Evolutionary conservation across 1,140 invertebrate species (phyloP), one percentile per base, ranked within the genome.

Genomic region (Tetramorium alpestre): DNA sequence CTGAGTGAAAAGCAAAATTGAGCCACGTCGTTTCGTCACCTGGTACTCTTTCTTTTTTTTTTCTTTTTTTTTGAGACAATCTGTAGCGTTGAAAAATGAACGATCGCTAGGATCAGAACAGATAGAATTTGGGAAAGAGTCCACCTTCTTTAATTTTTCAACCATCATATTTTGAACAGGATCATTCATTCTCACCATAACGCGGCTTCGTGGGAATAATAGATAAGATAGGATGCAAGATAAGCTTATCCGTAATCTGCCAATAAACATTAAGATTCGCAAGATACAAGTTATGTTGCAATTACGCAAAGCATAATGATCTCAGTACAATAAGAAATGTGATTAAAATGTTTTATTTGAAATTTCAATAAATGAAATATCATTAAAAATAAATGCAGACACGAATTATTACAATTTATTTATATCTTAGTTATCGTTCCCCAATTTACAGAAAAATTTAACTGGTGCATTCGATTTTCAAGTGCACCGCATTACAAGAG

Each of bases 1-100:
- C 92, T 92, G 90, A 92, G 93, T 93, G 93, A 92, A 87, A 92
- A 85, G 93, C 92, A 90, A 91, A 91, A 94, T 93, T 90, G 93
- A 94, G 92, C 69, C 86, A 88, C 89, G 72, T 81, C 77, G 82
- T 91, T 91, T 92, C 93, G 90, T 90, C 93, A 94, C 93, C 94
- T 94, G 94, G 93, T 72, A 22, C 47, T 13, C 41, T 81, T 88
- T 56, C 78, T 85, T 62, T 78, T 62, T 75, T 88, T 41, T 56
- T 70, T 78, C 5, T 7, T 18, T 58, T 72, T 60, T 49, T 58
- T 60, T 58, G 18, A 70, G 49, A 77, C 69, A 86, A 75, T 89
- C 33, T 49, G 62, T n/a, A 80, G 33, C n/a, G 25, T 78, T 58
- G 28, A 49, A 13, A 49, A 77, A 76, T 33, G 47, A 67, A 56